A percentile compares a stretch with the other conserved stretches of the same genome.
These are phyloP conservation scores for Dynastes tityus DNA, from an alignment of 2,888 invertebrate genomes.

Conservation along the genomic window DNA sequence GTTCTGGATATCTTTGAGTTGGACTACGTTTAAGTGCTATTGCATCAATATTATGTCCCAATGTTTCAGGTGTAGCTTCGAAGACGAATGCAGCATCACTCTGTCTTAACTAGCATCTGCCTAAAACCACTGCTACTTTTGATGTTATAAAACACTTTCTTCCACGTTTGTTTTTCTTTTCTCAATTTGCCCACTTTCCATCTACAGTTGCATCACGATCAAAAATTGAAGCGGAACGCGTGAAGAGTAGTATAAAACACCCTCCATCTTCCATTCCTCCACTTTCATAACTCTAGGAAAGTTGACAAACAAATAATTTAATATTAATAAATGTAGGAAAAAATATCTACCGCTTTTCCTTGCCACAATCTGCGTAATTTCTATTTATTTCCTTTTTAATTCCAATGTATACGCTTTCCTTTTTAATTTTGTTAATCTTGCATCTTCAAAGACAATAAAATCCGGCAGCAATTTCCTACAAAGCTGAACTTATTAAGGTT, in stretches of 20 bases:
- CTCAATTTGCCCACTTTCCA: background rate
- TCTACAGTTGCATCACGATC: background rate
- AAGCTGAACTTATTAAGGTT: slow-evolving; percentile 1
- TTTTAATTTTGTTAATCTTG: too few relatives aligned
- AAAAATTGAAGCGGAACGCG: background rate
- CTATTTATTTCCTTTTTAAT: too few relatives aligned
- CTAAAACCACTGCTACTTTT: slow-evolving; percentile 2
- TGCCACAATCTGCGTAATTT: too few relatives aligned
- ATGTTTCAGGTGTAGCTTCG: background rate
- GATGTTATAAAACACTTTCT: slow-evolving; percentile 1
- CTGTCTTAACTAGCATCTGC: background rate
- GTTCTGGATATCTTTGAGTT: background rate
- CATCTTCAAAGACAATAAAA: too few relatives aligned
- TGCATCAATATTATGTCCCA: background rate
- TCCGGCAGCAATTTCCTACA: background rate
- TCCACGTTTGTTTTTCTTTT: background rate
- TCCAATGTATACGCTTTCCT: too few relatives aligned
- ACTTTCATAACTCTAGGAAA: too few relatives aligned
- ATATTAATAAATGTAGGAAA: background rate
- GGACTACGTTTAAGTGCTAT: slow-evolving; percentile 1
- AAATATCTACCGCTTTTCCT: too few relatives aligned
- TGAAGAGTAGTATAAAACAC: background rate
- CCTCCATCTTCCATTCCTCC: too few relatives aligned
- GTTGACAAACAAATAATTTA: too few relatives aligned
- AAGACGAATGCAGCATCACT: background rate